Conservation (phyloP, 2,888 invertebrate genomes). For the Pegoplata infirma region DNA sequence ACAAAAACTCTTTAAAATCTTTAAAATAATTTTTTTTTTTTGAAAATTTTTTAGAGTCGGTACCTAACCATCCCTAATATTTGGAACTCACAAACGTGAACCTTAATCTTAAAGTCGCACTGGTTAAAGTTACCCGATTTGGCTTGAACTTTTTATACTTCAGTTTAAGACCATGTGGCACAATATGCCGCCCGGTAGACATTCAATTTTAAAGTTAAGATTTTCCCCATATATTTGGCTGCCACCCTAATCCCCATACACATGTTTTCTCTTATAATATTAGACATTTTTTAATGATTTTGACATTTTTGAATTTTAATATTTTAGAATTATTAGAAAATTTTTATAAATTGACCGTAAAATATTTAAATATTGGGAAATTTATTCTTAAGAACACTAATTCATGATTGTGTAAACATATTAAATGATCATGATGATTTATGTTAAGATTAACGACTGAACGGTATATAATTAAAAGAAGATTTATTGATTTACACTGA, state of each 20-base stretch:
- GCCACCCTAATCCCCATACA: background rate
- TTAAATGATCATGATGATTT: background rate
- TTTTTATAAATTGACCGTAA: background rate
- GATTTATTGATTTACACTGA: background rate
- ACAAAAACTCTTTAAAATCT: too few relatives aligned
- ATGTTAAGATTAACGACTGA: background rate
- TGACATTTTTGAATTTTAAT: background rate
- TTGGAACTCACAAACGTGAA: too few relatives aligned
- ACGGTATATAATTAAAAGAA: background rate
- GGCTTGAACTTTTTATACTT: too few relatives aligned
- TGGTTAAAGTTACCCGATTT: too few relatives aligned
- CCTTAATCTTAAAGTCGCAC: too few relatives aligned
- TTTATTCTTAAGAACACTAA: background rate
- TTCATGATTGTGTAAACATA: background rate
- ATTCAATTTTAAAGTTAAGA: too few relatives aligned
- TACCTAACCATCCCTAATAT: too few relatives aligned
- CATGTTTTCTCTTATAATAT: background rate
- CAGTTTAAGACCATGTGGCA: too few relatives aligned
- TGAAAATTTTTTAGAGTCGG: too few relatives aligned
- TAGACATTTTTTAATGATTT: background rate
- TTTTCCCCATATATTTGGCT: too few relatives aligned
- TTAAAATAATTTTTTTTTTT: too few relatives aligned
- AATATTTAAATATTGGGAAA: background rate
- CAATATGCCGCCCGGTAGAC: too few relatives aligned
- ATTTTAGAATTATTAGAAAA: background rate